Conservation (phyloP, 2,888 invertebrate genomes). For the Helobdella robusta region DNA sequence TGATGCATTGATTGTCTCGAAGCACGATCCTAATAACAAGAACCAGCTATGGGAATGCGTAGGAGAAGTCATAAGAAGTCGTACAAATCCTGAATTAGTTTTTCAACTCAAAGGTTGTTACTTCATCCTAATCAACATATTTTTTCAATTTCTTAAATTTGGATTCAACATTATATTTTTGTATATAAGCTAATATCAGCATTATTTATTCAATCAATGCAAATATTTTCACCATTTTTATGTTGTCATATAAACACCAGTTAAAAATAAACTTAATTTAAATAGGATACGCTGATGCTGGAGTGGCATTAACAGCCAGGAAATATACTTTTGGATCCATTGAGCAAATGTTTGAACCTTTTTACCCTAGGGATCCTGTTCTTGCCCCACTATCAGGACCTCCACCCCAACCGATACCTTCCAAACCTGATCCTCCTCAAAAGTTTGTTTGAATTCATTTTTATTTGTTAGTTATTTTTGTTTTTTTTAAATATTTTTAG, state of each 20-base stretch:
- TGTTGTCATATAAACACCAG: too few species aligned
- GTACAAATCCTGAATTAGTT: slow-evolving; percentile 19
- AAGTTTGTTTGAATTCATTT: too few species aligned
- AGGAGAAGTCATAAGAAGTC: neutral
- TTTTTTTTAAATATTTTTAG: neutral
- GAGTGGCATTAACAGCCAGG: neutral
- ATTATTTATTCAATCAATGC: neutral
- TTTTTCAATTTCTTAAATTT: neutral
- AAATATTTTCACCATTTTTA: too few species aligned
- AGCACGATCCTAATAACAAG: slow-evolving; percentile 7
- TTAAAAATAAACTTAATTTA: neutral
- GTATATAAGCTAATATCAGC: neutral
- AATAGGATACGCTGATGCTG: neutral
- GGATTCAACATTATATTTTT: neutral
- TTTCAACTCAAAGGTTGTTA: slow-evolving; percentile 9
- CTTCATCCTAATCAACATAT: neutral
- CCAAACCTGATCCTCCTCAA: neutral
- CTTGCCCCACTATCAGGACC: neutral
- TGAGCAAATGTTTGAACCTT: slow-evolving; percentile 17
- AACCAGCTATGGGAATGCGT: slow-evolving; percentile 19
- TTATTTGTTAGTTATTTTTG: too few species aligned
- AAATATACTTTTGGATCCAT: neutral
- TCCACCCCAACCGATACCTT: neutral
- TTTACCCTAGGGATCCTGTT: too few species aligned
- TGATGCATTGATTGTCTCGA: neutral